phyloP scores from a whole-genome alignment of 2,888 invertebrate genomes.

The Pantelozetes paolii region DNA sequence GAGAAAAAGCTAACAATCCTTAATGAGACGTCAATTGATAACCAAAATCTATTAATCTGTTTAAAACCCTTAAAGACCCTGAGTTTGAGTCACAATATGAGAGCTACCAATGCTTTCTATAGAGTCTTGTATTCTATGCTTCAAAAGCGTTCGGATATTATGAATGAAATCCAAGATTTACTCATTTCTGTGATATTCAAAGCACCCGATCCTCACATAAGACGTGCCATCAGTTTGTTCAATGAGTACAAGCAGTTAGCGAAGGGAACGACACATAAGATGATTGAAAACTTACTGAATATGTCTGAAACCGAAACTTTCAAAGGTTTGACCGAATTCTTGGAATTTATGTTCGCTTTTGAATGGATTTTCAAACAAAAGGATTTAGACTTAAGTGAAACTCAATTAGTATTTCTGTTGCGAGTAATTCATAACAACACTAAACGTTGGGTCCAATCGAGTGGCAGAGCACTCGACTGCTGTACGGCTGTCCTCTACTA shows the following conservation, averaged over 20 bases:
- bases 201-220: constrained; percentile 28
- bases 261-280: constrained; percentile 11
- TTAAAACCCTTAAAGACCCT: constrained; percentile 25
- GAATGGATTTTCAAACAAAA: constrained; percentile 40
- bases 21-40: constrained; percentile 38
- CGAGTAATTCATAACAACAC: constrained; percentile 38
- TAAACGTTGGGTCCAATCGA: constrained; percentile 24
- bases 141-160: constrained; percentile 13
- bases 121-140: constrained; percentile 30
- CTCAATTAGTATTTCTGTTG: constrained; percentile 33
- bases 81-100: constrained; percentile 10
- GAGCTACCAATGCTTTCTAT: constrained; percentile 40
- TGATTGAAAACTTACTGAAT: constrained; percentile 15
- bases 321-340: constrained; percentile 9
- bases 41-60: constrained; percentile 38
- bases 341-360: constrained; percentile 28
- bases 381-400: constrained; percentile 28
- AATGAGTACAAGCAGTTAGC: background rate
- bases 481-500: constrained; percentile 41
- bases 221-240: constrained; percentile 11
- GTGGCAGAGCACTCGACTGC: constrained; percentile 29
- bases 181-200: constrained; percentile 25
- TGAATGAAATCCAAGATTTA: constrained; percentile 17
- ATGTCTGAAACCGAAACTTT: constrained; percentile 4
- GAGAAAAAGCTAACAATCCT: constrained; percentile 46